A percentile compares a stretch with the other conserved stretches of the same genome.
Conservation (phyloP, 2,888 invertebrate genomes). For the Andrena haemorrhoa region DNA sequence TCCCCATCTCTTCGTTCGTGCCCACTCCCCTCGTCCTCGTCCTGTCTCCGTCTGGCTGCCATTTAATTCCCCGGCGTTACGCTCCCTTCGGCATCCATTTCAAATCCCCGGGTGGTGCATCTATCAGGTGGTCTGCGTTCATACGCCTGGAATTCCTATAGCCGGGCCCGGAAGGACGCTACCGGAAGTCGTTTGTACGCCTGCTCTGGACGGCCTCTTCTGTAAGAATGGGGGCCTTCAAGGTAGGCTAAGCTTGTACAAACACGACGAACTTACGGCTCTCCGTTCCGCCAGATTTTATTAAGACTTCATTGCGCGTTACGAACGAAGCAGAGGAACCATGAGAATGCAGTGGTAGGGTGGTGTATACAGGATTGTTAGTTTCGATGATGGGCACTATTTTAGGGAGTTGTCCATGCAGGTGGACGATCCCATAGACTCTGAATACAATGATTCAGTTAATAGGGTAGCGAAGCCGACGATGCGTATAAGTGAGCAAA, state of each 20-base stretch:
- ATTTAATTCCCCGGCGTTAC: slow-evolving; percentile 69
- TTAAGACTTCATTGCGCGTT: background rate
- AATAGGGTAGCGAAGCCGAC: background rate
- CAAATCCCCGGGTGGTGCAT: slow-evolving; percentile 67
- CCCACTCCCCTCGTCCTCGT: slow-evolving; percentile 39
- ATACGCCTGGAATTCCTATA: slow-evolving; percentile 55
- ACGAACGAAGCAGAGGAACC: background rate
- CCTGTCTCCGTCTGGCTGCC: slow-evolving; percentile 68
- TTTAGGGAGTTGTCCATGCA: no score
- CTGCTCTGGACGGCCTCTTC: slow-evolving; percentile 16
- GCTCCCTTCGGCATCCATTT: slow-evolving; percentile 72
- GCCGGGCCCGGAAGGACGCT: slow-evolving; percentile 49
- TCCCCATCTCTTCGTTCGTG: slow-evolving; percentile 48
- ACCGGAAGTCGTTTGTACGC: slow-evolving; percentile 62
- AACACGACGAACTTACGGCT: slow-evolving; percentile 30
- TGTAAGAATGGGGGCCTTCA: background rate
- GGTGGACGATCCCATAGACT: no score
- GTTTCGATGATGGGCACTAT: no score
- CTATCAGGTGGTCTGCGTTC: slow-evolving; percentile 60
- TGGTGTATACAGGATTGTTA: no score
- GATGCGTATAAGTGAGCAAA: background rate
- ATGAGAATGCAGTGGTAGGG: background rate
- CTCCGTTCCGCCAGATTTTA: slow-evolving; percentile 1
- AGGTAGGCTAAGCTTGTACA: background rate
- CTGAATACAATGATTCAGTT: background rate